Percentiles rank a stretch among this genome's conserved stretches.
These are phyloP conservation scores for Muscicapa striata DNA, from an alignment of 2,797 vertebrate genomes.

Conservation along the genomic window DNA sequence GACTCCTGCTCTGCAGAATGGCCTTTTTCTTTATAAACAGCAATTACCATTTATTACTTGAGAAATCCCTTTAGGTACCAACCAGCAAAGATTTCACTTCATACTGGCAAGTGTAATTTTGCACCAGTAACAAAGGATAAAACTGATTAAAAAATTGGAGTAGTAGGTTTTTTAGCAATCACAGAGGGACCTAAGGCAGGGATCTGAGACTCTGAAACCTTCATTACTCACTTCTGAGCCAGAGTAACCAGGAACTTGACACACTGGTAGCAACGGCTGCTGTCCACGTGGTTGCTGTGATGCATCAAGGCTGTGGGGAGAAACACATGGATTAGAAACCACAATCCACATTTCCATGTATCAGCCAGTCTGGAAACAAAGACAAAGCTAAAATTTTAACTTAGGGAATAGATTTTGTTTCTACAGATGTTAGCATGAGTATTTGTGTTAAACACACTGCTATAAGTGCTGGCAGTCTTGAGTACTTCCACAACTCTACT, in stretches of 20 bases:
- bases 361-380: not conserved
- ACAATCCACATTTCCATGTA: not conserved
- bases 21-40: not conserved
- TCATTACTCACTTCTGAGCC: slow-evolving; percentile 93
- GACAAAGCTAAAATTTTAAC: not conserved
- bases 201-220: not conserved
- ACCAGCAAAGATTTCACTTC: not conserved
- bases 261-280: slow-evolving; percentile 98
- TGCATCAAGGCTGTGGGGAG: slow-evolving; percentile 92
- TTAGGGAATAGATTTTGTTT: not conserved
- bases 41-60: not conserved
- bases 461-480: not conserved
- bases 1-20: not conserved
- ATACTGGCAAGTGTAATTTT: not conserved
- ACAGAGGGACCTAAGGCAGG: not conserved
- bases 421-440: not conserved
- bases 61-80: not conserved
- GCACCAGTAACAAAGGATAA: not conserved
- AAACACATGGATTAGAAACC: not conserved
- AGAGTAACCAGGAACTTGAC: slow-evolving; percentile 97
- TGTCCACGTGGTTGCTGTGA: slow-evolving; percentile 97
- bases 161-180: not conserved
- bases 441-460: not conserved
- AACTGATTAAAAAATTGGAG: not conserved
- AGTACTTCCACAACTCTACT: not conserved